phyloP scores from a whole-genome alignment of 2,888 invertebrate genomes.

The Scaptomyza parva region DNA sequence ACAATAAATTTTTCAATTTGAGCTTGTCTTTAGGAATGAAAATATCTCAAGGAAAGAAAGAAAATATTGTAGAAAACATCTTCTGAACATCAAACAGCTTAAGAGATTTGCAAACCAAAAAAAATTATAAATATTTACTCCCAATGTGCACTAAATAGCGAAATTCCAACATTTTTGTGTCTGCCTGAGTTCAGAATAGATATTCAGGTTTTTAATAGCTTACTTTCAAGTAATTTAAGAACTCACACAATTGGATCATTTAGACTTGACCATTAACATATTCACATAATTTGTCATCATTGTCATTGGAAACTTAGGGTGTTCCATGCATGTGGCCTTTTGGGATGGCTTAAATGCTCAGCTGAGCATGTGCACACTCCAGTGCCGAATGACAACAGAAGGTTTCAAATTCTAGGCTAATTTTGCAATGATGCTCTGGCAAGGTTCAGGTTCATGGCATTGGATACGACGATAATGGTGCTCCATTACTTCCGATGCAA shows the following conservation, averaged over 20 bases:
- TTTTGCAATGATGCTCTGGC: conserved; percentile 39
- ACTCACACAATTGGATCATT: neutral
- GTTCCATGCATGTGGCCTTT: conserved; percentile 6
- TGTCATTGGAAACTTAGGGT: conserved; percentile 15
- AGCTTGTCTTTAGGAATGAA: neutral
- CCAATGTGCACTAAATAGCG: neutral
- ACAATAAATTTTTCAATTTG: neutral
- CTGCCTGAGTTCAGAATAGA: neutral
- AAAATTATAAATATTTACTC: neutral
- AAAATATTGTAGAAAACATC: no score
- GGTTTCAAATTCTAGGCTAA: conserved; percentile 58
- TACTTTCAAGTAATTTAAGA: neutral
- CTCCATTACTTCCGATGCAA: conserved; percentile 51
- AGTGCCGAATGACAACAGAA: conserved; percentile 29
- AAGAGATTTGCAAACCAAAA: neutral
- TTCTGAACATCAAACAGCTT: neutral
- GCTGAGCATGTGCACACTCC: conserved; percentile 41
- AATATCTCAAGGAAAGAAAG: neutral
- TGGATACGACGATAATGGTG: conserved; percentile 33
- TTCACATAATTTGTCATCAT: conserved; percentile 7
- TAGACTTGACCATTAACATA: neutral
- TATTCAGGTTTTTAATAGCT: neutral
- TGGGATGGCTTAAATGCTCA: conserved; percentile 25
- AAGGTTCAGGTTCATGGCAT: conserved; percentile 47
- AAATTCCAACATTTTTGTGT: neutral